Evolutionary conservation across 2,797 vertebrate genomes (phyloP), one percentile per base, ranked within the genome.

Genomic region (Dermochelys coriacea): DNA sequence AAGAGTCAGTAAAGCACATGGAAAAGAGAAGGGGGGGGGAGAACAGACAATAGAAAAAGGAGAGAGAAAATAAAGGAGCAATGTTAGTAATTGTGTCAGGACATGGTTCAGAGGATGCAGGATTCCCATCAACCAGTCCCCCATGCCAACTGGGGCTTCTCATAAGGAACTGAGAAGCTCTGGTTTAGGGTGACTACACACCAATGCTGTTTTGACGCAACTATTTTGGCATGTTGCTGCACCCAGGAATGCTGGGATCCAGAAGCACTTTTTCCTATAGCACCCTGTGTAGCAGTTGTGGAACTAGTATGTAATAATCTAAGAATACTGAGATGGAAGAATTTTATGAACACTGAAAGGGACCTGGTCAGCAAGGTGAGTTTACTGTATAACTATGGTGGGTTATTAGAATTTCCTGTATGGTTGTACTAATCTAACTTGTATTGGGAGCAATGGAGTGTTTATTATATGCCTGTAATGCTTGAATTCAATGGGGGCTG

Each of bases 401-500:
- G 18, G 47, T 85, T 41, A 80, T 82, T 52, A 84, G 45, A 64
- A 74, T 8, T 45, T 85, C 74, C 18, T 85, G 59, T 85, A 45
- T 50, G 6, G 37, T 0, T 84, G 47, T 34, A 77, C 54, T 1
- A 27, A 45, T 75, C 45, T 50, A 82, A 64, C 86, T 23, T 34
- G 41, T 23, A 41, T 78, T 85, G 68, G 78, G 54, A 86, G 57
- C 19, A 86, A 21, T 80, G 83, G 8, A 25, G 23, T 71, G 91
- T 61, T n/a, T 37, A 71, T 41, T 25, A 12, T 23, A 47, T 6
- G 4, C 59, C 50, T 2, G 4, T 5, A 34, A 49, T 10, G 31
- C 27, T 0, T 0, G 5, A 52, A 34, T 34, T 83, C 79, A 51
- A 50, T 0, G 0, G 15, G 27, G 25, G 0, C 0, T 45, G 51